Evolutionary conservation across 2,113 vertebrate genomes (phyloP).

Genomic region (Pantherophis guttatus): DNA sequence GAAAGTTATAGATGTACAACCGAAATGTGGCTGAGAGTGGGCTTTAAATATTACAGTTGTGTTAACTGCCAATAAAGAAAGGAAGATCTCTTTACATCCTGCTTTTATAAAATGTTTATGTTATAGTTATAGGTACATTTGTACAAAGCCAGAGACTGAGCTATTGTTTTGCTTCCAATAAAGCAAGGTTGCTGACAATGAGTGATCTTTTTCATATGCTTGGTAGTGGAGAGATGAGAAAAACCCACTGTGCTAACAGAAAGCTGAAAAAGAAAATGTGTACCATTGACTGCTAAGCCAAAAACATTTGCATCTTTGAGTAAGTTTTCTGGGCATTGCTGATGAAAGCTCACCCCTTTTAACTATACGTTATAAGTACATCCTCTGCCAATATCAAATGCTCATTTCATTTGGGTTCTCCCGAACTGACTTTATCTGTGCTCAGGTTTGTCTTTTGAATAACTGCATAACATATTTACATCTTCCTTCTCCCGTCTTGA

Average conservation of each 20-base stretch:
- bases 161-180: slow-evolving; percentile 24
- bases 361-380: background rate
- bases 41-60: slow-evolving; percentile 50
- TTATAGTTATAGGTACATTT: slow-evolving; percentile 42
- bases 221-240: background rate
- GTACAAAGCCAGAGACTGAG: slow-evolving; percentile 37
- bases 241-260: background rate
- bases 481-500: background rate
- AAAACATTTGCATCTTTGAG: background rate
- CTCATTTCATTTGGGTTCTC: background rate
- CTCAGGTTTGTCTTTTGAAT: background rate
- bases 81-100: slow-evolving; percentile 38
- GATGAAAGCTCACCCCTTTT: background rate
- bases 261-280: background rate
- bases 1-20: slow-evolving; percentile 56
- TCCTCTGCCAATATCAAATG: background rate
- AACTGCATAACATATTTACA: background rate
- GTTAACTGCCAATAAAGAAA: slow-evolving; percentile 53
- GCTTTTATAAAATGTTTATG: slow-evolving; percentile 61
- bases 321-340: background rate
- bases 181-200: slow-evolving; percentile 39
- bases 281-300: background rate
- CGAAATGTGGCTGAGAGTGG: slow-evolving; percentile 56
- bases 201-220: slow-evolving; percentile 21
- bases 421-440: background rate